phyloP scores from a whole-genome alignment of 2,113 vertebrate species.

The Pangasianodon hypophthalmus region DNA sequence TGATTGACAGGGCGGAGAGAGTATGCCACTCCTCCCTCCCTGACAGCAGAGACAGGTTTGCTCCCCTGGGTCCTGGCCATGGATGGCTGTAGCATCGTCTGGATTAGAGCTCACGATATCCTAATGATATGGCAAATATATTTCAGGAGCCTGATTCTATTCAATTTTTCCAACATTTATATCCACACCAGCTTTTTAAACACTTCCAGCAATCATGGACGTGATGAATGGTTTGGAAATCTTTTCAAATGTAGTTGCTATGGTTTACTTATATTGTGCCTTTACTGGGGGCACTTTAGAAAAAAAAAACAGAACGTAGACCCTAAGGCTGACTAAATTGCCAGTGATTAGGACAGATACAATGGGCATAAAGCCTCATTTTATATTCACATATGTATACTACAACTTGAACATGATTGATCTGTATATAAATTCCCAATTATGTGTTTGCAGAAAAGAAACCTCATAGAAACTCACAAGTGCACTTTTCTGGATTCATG shows the following conservation, averaged over 20 bases:
- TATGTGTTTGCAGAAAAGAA: too few species aligned
- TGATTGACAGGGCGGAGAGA: neutral
- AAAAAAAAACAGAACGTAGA: neutral
- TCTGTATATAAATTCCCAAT: too few species aligned
- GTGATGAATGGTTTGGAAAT: neutral
- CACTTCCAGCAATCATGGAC: neutral
- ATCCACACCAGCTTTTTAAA: neutral
- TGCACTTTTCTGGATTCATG: too few species aligned
- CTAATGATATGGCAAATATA: neutral
- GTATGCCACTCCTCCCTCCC: neutral
- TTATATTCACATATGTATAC: neutral
- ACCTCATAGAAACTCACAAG: too few species aligned
- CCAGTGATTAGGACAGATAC: too few species aligned
- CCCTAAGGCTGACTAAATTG: neutral
- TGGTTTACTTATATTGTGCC: neutral
- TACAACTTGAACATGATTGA: neutral
- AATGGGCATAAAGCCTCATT: neutral
- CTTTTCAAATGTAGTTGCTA: neutral
- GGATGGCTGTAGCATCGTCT: neutral
- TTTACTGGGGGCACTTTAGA: neutral
- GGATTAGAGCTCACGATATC: neutral
- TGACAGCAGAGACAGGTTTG: neutral
- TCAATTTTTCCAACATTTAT: neutral
- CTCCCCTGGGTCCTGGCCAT: neutral
- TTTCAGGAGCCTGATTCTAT: neutral